phyloP scores from a whole-genome alignment of 2,888 invertebrate species.

The Galerucella pusilla region DNA sequence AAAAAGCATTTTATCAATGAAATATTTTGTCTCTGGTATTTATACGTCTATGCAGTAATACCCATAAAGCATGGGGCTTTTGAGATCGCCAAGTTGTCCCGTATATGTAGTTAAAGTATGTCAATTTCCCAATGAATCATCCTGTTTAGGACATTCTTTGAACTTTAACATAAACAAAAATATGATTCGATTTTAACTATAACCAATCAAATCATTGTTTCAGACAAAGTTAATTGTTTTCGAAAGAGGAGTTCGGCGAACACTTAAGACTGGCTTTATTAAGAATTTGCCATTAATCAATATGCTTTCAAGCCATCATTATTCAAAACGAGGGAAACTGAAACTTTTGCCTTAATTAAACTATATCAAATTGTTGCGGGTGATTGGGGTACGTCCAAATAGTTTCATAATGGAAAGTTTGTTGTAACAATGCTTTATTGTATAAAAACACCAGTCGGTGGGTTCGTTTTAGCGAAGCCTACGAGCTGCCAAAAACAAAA shows the following conservation, averaged over 20 bases:
- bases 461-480: slow-evolving; percentile 13
- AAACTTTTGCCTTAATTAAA: slow-evolving; percentile 45
- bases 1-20: too few species aligned
- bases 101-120: too few species aligned
- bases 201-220: slow-evolving; percentile 15
- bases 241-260: slow-evolving; percentile 40
- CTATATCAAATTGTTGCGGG: slow-evolving; percentile 43
- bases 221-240: slow-evolving; percentile 40
- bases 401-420: slow-evolving; percentile 38
- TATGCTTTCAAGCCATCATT: slow-evolving; percentile 44
- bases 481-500: slow-evolving; percentile 35
- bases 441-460: slow-evolving; percentile 24
- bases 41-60: too few species aligned
- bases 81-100: too few species aligned
- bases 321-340: slow-evolving; percentile 38
- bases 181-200: slow-evolving; percentile 10
- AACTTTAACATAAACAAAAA: background rate
- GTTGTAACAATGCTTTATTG: slow-evolving; percentile 31
- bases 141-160: too few species aligned
- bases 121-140: too few species aligned
- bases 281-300: slow-evolving; percentile 48
- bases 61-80: too few species aligned
- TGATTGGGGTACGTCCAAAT: slow-evolving; percentile 40
- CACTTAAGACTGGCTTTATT: slow-evolving; percentile 43
- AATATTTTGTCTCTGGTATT: too few species aligned